Evolutionary conservation across 2,113 vertebrate species (phyloP), one percentile per base, ranked within the genome.

Genomic region (Oreamnos americanus): DNA sequence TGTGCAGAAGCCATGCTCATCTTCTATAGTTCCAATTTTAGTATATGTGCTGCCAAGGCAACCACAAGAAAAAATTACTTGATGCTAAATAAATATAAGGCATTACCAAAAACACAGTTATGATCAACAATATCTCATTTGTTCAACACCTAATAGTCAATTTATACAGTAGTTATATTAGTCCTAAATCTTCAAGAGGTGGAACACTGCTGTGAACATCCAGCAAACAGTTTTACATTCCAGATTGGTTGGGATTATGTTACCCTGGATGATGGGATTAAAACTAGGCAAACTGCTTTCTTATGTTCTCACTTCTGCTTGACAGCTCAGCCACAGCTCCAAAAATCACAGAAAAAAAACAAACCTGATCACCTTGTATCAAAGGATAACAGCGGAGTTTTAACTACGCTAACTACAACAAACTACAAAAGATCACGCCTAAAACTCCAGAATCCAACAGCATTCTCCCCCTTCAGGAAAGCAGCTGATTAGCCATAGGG

Each of bases 401-500:
- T 60, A 87, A 76, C 43, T 90, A 47, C 5, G 16, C 19, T 57
- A 90, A 92, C 28, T 33, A 85, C 17, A 67, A 43, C 45, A 79
- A 96, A 96, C 55, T 85, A 79, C 82, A 84, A 39, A 4, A 87
- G 33, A 84, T 49, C 47, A 51, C 26, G 53, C 30, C 43, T 57
- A 62, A 89, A 97, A 96, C 53, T 94, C 57, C 84, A 97, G 33
- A 82, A 58, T 45, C 36, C 58, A 36, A 57, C 19, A 86, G 81
- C 12, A 87, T 14, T 83, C 33, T 43, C 39, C 15, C 36, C 16
- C 49, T 93, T 87, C 14, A 81, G 90, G 58, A 90, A 87, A 88
- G 79, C 26, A 79, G 45, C 87, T 55, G 43, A 88, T 85, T 21
- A 94, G 94, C 96, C 88, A 96, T 1, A 97, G 96, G 88, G 97